Base-by-base conservation (phyloP, 2,888 invertebrate genomes). In the Sinhomidia bicolor region DNA sequence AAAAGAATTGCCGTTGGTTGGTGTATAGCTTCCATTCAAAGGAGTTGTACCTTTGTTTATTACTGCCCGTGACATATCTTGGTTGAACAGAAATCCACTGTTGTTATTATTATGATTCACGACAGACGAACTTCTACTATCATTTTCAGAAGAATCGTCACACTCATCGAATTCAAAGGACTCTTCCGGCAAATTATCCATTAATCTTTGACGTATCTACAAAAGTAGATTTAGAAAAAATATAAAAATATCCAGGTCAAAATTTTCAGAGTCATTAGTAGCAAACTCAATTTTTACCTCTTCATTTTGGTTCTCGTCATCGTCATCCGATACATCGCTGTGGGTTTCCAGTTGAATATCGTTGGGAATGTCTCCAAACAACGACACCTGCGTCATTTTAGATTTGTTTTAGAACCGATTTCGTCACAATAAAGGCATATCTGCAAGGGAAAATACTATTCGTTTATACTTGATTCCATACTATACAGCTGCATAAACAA, bases 91-190 rank as follows among this genome's bases (percentile, higher is more conserved):
- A 57, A 87, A 79, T 54, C 83, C 81, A 36, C 62, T 79, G 26
- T 74, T 78, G 51, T 83, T 79, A 44, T 86, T 79, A 44, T 86
- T 74, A 20, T 60, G 76, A 17, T 78, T 83, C 5, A 78, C 88
- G 7, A 78, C 88, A 14, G 82, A 78, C 3, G 89, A 89, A 26
- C 71, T 62, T 32, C 80, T 57, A 14, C 86, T 85, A 17, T 57
- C 89, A n/a, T 79, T 79, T 17, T 81, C 47, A 1, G 84, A 89
- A 14, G 74, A 71, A 26, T 82, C 76, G 17, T 89, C 89, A 81
- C 87, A 85, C 14, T 84, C 86, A 6, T 86, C 90, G 17, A 71
- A 83, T 68, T 91, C 90, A 71, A 91, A 91, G 0, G 91, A 90
- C 60, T 87, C 91, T 17, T 91, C 87, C 9, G 80, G 78, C 20